phyloP scores from a whole-genome alignment of 2,888 invertebrate genomes.

The Erebia ligea region DNA sequence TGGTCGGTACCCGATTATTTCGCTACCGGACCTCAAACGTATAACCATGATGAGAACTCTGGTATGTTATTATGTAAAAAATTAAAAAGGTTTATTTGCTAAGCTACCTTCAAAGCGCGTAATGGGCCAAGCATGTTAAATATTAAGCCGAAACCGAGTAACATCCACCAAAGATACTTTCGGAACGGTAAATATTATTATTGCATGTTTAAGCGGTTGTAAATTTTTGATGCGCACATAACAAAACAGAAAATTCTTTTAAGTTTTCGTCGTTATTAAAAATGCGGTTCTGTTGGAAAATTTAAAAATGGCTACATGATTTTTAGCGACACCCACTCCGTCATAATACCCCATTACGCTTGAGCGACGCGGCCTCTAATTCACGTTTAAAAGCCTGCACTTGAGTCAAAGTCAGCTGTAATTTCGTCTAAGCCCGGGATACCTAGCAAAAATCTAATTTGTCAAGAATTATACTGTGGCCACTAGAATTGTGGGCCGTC shows the following conservation, averaged over 20 bases:
- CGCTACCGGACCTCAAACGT: conserved; percentile 50
- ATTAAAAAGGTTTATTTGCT: conserved; percentile 58
- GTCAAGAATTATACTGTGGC: conserved; percentile 72
- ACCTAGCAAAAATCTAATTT: conserved; percentile 81
- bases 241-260: conserved; percentile 16
- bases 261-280: conserved; percentile 23
- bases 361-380: conserved; percentile 77
- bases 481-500: conserved; percentile 52
- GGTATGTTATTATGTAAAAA: conserved; percentile 56
- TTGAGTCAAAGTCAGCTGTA: conserved; percentile 78
- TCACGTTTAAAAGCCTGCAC: conserved; percentile 82
- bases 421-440: conserved; percentile 79
- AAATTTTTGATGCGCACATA: conserved; percentile 18
- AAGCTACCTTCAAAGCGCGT: conserved; percentile 56
- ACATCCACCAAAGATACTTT: conserved; percentile 36
- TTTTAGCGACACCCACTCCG: conserved; percentile 73
- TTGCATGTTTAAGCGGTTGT: conserved; percentile 25
- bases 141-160: conserved; percentile 41
- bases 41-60: conserved; percentile 51
- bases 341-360: conserved; percentile 78
- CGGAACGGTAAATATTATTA: conserved; percentile 37
- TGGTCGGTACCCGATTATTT: conserved; percentile 69
- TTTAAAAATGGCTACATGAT: conserved; percentile 66
- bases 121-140: conserved; percentile 37
- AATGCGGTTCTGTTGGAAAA: conserved; percentile 41